phyloP scores from a whole-genome alignment of 2,888 invertebrate species.

The Cephalotes varians region DNA sequence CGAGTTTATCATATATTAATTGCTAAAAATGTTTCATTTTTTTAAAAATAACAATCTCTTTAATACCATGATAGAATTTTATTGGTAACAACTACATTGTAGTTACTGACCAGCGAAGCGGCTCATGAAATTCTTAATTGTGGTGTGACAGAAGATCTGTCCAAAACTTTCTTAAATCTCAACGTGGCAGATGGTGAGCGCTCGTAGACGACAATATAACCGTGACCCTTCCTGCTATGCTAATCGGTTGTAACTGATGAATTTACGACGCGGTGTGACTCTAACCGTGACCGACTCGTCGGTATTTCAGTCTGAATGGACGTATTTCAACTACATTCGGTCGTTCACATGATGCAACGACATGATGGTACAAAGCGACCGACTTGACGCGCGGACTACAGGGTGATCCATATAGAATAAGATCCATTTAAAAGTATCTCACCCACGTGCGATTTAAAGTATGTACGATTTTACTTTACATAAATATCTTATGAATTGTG shows the following conservation, averaged over 20 bases:
- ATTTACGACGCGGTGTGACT: constrained; percentile 74
- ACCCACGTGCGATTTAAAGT: neutral
- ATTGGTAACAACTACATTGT: neutral
- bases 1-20: neutral
- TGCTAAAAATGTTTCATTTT: neutral
- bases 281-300: constrained; percentile 59
- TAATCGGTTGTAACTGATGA: constrained; percentile 78
- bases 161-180: constrained; percentile 63
- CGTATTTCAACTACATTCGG: constrained; percentile 51
- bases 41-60: neutral
- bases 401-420: constrained; percentile 8
- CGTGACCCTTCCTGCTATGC: constrained; percentile 70
- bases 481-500: neutral
- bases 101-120: neutral
- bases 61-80: neutral
- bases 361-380: constrained; percentile 27
- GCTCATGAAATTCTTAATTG: neutral
- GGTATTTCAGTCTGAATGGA: constrained; percentile 31
- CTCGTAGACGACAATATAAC: constrained; percentile 59
- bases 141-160: neutral
- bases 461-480: neutral
- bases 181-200: constrained; percentile 59
- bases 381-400: neutral
- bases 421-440: neutral
- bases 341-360: neutral